These are phyloP conservation scores for Trypoxylon attenuatum DNA, from an alignment of 2,888 invertebrate genomes.

Conservation along the genomic window DNA sequence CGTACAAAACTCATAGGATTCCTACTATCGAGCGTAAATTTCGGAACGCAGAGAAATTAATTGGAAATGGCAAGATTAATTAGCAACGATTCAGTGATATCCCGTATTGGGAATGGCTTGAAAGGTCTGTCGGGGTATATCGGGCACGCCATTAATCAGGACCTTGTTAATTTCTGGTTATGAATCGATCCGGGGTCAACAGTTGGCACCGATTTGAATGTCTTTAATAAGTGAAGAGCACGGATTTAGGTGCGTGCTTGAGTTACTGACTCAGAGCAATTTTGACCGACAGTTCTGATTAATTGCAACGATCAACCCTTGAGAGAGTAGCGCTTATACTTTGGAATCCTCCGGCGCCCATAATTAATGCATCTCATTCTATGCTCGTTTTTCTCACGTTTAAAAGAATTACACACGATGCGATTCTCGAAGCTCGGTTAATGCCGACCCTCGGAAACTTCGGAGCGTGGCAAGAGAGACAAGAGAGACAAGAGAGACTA, in stretches of 20 bases:
- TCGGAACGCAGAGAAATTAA: no score
- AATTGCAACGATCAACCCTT: conserved; percentile 57
- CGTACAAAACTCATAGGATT: no score
- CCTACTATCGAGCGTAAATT: no score
- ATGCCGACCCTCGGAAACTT: no score
- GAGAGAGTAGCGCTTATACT: conserved; percentile 32
- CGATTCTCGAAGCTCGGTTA: no score
- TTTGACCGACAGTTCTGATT: conserved; percentile 59
- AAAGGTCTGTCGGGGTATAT: conserved; percentile 12
- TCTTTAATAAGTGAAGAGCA: conserved; percentile 53
- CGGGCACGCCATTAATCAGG: conserved; percentile 50
- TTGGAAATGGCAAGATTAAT: no score
- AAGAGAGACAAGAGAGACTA: conserved; percentile 6
- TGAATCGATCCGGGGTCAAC: conserved; percentile 50
- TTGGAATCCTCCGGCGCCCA: conserved; percentile 44
- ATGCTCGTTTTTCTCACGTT: no score
- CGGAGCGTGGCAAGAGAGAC: no score
- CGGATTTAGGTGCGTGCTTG: conserved; percentile 10
- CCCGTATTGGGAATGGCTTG: neutral
- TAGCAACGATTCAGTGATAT: no score
- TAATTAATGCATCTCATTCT: conserved; percentile 53
- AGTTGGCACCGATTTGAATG: conserved; percentile 51
- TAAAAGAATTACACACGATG: no score
- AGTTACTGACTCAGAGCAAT: conserved; percentile 59
- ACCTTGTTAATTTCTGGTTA: conserved; percentile 60